Evolutionary conservation across 2,797 vertebrate species (phyloP), one percentile per base, ranked within the genome.

Genomic region (Enteromius unitaeniatus): DNA sequence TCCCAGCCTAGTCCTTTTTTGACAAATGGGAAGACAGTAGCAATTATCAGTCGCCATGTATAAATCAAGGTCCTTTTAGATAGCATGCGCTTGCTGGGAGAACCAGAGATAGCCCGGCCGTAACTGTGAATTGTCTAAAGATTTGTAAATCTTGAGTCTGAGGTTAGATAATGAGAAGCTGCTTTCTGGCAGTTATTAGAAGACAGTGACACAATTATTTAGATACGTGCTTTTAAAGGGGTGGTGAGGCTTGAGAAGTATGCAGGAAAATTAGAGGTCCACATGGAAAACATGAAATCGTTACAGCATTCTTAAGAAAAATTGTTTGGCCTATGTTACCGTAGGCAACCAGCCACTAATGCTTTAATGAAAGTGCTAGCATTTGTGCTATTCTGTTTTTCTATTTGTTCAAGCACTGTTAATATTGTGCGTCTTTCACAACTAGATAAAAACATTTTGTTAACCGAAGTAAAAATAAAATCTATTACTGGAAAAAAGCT

Each of bases 41-140:
- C 72, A 89, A 92, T 93, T 92, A 88, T 92, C 89, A 6, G 86
- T 88, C 85, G 73, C 89, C 91, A 87, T 31, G 86, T 89, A 87
- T 93, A 91, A 90, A 92, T 94, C 93, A 93, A 51, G 68, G 31
- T 21, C 1, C 51, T 0, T 40, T 85, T 51, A 68, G 72, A 72
- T 60, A 49, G 81, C 65, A 69, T 83, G 45, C 15, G 67, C 65
- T 58, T 31, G 9, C 73, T 47, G 55, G 1, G 86, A 51, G 17
- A 0, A 14, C 40, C 76, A 60, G 23, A 75, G 26, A 81, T 76
- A 70, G 81, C 58, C 45, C 8, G 26, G 72, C 26, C 73, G 67
- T 86, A 84, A 68, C 21, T 53, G 37, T 69, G 78, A 85, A 85
- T 81, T 85, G 21, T 85, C 19, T 78, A 72, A 55, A 81, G 77